Base-by-base conservation (phyloP, 2,113 vertebrate genomes). In the Ceyx cyanopectus region DNA sequence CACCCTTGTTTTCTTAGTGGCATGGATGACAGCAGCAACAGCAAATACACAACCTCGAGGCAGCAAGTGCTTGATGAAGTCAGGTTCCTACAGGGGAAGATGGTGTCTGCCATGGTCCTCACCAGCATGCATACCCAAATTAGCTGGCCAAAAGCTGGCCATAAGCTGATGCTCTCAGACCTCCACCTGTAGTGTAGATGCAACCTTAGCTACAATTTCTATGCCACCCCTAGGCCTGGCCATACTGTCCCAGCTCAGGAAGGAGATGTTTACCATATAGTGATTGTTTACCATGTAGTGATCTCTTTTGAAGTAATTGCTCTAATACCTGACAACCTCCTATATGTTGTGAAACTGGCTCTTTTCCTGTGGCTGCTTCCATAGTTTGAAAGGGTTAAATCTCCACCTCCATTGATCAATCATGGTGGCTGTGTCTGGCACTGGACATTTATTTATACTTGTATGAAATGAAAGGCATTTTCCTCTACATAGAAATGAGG, bases 11-110 rank as follows among this genome's bases (percentile, higher is more conserved):
- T 68, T 20, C 54, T 82, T 29, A 26, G 41, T 32, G 29, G 5
- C 48, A 78, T 3, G 0, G 5, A 10, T 37, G 27, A 51, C 21
- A 69, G 37, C 69, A 70, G 29, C 40, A 63, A 29, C 37, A 66
- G 37, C 40, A 68, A 78, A 61, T 57, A 23, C 13, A 32, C 41
- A 81, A 4, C 16, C 16, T 21, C 4, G 18, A 50, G 41, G 32
- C 32, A 81, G 61, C 7, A 54, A 84, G n/a, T 0, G 0, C 40
- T 68, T 0, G 0, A 2, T 54, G 48, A 40, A 68, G 34, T 15
- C 26, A 10, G 51, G 24, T n/a, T 81, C 60, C 77, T 43, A 14
- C 13, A 70, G 40, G 20, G 15, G 40, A 87, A 87, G 37, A 40
- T 53, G 67, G 14, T 22, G 6, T 48, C 57, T 92, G 32, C 34